Base-by-base conservation (phyloP, 2,888 invertebrate species). In the Tachina grossa region DNA sequence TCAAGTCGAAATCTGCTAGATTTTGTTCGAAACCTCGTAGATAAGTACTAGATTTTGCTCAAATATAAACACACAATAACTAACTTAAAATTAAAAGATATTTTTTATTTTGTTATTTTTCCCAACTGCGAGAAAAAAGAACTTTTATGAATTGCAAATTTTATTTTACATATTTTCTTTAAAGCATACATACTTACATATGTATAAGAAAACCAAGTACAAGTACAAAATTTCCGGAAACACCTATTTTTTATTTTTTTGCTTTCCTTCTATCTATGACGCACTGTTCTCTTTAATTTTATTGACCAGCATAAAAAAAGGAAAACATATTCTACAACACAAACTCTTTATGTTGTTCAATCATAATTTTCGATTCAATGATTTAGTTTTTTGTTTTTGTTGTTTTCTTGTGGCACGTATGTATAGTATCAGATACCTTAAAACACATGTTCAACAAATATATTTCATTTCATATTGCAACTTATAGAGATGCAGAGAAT, bases 201-300 rank as follows among this genome's bases (percentile, higher is more conserved):
- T 31, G 31, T 1, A 5, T 6, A 31, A n/a, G 16, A 45, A 51
- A 51, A 55, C 10, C 53, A 59, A 59, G 53, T 22, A 69, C 41
- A 69, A 39, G 9, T 61, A 49, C 16, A 75, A 82, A 59, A 75
- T 75, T 87, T 87, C 87, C 87, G 86, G 86, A 86, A 86, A 87
- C 87, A 87, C 87, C 87, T 82, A 72, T 77, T 77, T 84, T 31
- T 31, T 31, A 31, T 31, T 31, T 31, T 31, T 31, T 31, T 31
- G 5, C 31, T 31, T 31, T 31, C 6, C 55, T 69, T 68, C 31
- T n/a, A 74, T 31, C 19, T 51, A 55, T 57, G 53, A 74, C 72
- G 68, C 74, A 66, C 61, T 83, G 68, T 74, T 65, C 39, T 68
- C 43, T 71, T 66, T 77, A 13, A 14, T 63, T 45, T 63, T 14